Conservation (phyloP, 2,113 vertebrate genomes). For the Plotosus lineatus region DNA sequence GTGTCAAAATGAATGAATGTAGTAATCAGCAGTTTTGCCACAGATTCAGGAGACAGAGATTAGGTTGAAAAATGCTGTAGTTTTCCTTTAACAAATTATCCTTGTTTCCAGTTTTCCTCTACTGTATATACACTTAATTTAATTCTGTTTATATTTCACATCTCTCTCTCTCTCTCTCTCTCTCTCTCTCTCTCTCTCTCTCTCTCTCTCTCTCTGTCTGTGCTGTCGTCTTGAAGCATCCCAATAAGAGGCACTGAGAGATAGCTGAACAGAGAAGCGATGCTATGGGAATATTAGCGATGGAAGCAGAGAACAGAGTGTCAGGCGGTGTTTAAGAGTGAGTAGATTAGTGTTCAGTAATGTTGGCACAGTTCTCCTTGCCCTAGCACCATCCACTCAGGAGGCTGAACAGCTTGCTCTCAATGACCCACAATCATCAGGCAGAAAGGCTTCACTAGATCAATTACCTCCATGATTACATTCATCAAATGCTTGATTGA, state of each 20-base stretch:
- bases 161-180: background rate
- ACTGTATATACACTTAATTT: background rate
- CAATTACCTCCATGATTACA: conserved; percentile 50
- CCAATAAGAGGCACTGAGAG: background rate
- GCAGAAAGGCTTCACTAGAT: conserved; percentile 46
- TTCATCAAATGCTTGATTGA: conserved; percentile 55
- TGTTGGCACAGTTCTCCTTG: conserved; percentile 36
- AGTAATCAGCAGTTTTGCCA: background rate
- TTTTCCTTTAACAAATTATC: background rate
- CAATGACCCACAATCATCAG: conserved; percentile 47
- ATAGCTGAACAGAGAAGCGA: background rate
- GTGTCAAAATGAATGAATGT: background rate
- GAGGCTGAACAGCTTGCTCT: conserved; percentile 51
- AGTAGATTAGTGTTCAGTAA: conserved; percentile 40
- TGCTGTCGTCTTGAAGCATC: background rate
- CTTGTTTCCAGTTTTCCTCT: background rate
- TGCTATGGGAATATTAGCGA: background rate
- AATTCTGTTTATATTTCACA: background rate
- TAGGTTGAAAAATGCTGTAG: background rate
- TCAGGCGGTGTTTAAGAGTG: conserved; percentile 38
- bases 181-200: background rate
- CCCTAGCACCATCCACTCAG: conserved; percentile 42
- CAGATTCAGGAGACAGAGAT: background rate
- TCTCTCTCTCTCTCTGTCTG: background rate
- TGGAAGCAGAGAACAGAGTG: background rate